Percentiles rank a stretch among this genome's conserved stretches.
Evolutionary conservation across 2,113 vertebrate species (phyloP).

Genomic region (Psammodynastes pulverulentus): DNA sequence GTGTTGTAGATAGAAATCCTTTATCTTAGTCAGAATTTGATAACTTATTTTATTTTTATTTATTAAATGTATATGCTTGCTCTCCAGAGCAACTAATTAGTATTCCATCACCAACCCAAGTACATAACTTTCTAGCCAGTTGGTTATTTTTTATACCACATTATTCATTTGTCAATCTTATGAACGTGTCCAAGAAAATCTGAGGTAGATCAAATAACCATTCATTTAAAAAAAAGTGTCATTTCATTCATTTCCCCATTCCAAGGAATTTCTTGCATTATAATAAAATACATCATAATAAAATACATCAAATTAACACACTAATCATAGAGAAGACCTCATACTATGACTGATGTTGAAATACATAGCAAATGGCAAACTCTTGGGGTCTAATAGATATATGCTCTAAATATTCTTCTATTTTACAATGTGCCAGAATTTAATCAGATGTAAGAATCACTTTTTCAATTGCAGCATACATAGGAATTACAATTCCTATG

Average conservation of each 20-base stretch:
- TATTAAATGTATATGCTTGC: too few species aligned
- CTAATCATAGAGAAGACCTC: not conserved
- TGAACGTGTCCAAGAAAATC: not conserved
- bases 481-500: not conserved
- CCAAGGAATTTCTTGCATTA: not conserved
- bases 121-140: not conserved
- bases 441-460: not conserved
- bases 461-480: not conserved
- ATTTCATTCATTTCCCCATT: not conserved
- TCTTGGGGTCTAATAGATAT: not conserved
- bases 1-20: not conserved
- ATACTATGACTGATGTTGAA: not conserved
- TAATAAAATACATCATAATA: not conserved
- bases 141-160: not conserved
- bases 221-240: not conserved
- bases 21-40: not conserved
- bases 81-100: too few species aligned
- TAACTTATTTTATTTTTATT: not conserved
- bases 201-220: not conserved
- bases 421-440: not conserved
- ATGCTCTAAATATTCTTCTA: not conserved
- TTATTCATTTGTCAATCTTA: not conserved
- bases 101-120: not conserved
- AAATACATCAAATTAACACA: not conserved
- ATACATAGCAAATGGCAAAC: not conserved